Conservation (phyloP, 2,113 vertebrate species). For the Herpetotheres cachinnans region DNA sequence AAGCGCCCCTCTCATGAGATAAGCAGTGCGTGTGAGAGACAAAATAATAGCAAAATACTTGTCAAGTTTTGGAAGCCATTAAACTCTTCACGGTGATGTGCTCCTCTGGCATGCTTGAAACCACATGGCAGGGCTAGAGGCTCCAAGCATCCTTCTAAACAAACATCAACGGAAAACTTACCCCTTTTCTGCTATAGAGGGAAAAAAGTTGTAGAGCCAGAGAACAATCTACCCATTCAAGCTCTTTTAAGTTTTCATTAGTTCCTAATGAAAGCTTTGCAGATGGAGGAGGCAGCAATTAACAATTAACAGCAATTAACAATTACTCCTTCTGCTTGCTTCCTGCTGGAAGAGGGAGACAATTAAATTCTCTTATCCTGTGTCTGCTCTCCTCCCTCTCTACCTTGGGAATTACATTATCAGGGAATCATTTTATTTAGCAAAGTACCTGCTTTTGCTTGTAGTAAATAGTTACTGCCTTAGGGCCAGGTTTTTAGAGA, state of each 20-base stretch:
- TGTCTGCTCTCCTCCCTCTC: not conserved
- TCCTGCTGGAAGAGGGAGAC: conserved; percentile 44
- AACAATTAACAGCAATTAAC: conserved; percentile 51
- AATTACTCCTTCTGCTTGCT: conserved; percentile 24
- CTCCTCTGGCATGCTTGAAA: not conserved
- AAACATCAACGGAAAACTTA: not conserved
- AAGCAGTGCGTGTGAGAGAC: not conserved
- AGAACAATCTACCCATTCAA: not conserved
- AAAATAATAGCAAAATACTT: not conserved
- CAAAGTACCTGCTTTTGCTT: not conserved
- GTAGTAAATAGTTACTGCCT: not conserved
- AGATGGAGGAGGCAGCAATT: conserved; percentile 39
- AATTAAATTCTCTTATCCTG: conserved; percentile 4
- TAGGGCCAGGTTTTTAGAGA: not conserved
- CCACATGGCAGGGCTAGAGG: not conserved
- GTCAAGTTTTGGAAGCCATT: not conserved
- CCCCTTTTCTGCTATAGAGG: not conserved
- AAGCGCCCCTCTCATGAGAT: not conserved
- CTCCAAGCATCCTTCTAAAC: not conserved
- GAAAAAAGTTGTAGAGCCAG: not conserved
- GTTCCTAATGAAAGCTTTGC: conserved; percentile 17
- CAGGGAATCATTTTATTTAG: not conserved
- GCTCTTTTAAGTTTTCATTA: not conserved
- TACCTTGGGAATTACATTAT: not conserved
- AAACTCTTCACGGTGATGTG: not conserved